A percentile compares a stretch with the other conserved stretches of the same genome.
Evolutionary conservation across 2,113 vertebrate genomes (phyloP).

Genomic region (Zosterops japonicus): DNA sequence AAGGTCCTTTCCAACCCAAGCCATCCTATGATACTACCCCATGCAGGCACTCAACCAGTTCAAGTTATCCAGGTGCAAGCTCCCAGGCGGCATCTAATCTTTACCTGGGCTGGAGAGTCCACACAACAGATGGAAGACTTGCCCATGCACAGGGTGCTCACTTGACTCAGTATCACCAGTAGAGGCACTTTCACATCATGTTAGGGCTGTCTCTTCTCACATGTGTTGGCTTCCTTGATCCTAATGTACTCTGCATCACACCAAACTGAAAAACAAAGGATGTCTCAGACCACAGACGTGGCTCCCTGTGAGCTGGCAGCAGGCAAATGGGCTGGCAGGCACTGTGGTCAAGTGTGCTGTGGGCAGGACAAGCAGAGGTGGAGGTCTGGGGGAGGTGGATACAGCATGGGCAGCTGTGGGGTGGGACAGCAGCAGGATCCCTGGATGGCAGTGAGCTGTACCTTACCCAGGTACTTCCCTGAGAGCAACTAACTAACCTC

Average conservation of each 20-base stretch:
- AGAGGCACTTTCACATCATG: not conserved
- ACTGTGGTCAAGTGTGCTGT: not conserved
- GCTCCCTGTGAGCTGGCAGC: not conserved
- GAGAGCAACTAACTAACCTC: not conserved
- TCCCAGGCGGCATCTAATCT: not conserved
- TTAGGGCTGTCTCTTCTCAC: not conserved
- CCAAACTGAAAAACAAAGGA: not conserved
- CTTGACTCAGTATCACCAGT: not conserved
- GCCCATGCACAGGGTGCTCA: not conserved
- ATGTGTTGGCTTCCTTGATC: not conserved
- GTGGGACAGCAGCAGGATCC: not conserved
- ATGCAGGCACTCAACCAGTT: fast-evolving
- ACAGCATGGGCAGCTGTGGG: not conserved
- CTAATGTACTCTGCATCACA: fast-evolving
- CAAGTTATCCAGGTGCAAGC: not conserved
- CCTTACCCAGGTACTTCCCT: not conserved
- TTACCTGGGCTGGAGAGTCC: not conserved
- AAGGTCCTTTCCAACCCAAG: not conserved
- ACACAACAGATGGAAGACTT: not conserved
- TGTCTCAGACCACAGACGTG: fast-evolving
- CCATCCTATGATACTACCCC: not conserved
- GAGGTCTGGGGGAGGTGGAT: not conserved
- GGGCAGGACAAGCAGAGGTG: not conserved
- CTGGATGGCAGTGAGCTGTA: not conserved
- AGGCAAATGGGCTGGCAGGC: not conserved